Evolutionary conservation across 2,888 invertebrate species (phyloP), one percentile per base, ranked within the genome.

Genomic region (Agapetus fuscipes): DNA sequence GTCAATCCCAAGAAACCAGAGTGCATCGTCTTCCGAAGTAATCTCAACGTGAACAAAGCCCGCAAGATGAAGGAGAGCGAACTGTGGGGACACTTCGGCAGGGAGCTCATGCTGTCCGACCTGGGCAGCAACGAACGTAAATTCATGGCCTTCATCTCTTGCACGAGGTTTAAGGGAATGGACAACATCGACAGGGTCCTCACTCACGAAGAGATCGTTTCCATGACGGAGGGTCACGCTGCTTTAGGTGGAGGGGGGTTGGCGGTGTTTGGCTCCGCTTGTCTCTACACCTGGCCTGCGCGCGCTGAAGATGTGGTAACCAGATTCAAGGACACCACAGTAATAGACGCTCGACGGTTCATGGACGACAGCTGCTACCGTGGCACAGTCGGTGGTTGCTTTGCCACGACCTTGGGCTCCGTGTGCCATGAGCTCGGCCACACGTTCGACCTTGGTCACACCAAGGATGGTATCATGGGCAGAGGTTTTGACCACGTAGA

Each of bases 321-420:
- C 10, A 71, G 59, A 46, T 64, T 69, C 51, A 54, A 64, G 50
- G 65, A 71, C 50, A 54, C 56, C 3, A 72, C 76, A 16, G 66
- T 72, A 43, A 76, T 95, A 15, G 85, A 93, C 60, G 71, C 76
- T 30, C 67, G 66, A 17, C 62, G 74, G 46, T 76, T 86, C 53
- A 84, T 94, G 76, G 93, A 95, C 62, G 93, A 94, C 55, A 93
- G 93, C 60, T 87, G 87, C 52, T 90, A 89, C 60, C 76, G 91
- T 44, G 82, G 87, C 25, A 90, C 87, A 1, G 74, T 80, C 52
- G 89, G 88, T 43, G 88, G 85, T 20, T 90, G 91, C 57, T 88
- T 84, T 61, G 83, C 91, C 11, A 90, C 93, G 4, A 90, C 90
- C 12, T 64, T 96, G 27, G 95, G 95, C 11, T 84, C 91, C 11